Evolutionary conservation across 1,140 invertebrate genomes (phyloP).

Genomic region (Rhyzopertha dominica): DNA sequence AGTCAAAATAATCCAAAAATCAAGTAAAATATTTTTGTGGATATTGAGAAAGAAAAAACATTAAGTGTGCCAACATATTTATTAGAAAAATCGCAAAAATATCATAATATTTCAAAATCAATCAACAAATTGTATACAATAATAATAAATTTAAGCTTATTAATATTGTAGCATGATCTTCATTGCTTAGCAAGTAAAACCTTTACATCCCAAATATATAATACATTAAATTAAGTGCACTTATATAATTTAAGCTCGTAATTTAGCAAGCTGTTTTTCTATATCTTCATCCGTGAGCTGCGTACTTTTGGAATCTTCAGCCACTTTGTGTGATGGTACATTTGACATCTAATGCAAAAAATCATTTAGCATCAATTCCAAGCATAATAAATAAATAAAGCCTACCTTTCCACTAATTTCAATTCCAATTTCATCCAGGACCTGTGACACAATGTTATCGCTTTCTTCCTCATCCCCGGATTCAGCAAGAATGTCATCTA

Average conservation of each 20-base stretch:
- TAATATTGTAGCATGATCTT: no score
- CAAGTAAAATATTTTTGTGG: no score
- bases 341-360: constrained; percentile 51
- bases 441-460: constrained; percentile 79
- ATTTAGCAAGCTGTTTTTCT: constrained; percentile 68
- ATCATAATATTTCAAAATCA: no score
- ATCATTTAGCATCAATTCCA: constrained; percentile 9
- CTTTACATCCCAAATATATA: no score
- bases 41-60: no score
- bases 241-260: constrained; percentile 54
- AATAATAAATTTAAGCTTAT: no score
- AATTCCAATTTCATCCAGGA: constrained; percentile 94
- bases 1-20: no score
- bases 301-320: constrained; percentile 47
- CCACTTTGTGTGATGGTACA: constrained; percentile 51
- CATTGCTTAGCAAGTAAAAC: no score
- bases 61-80: constrained; percentile 13
- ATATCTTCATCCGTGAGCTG: constrained; percentile 67
- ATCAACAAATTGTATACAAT: no score
- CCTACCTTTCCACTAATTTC: constrained; percentile 82
- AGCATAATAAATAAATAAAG: not conserved
- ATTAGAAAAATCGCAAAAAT: constrained; percentile 6
- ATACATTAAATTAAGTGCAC: no score
- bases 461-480: constrained; percentile 88
- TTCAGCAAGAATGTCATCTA: constrained; percentile 85